These are phyloP conservation scores for Ibidorhyncha struthersii DNA, from an alignment of 2,113 vertebrate genomes.

Conservation along the genomic window DNA sequence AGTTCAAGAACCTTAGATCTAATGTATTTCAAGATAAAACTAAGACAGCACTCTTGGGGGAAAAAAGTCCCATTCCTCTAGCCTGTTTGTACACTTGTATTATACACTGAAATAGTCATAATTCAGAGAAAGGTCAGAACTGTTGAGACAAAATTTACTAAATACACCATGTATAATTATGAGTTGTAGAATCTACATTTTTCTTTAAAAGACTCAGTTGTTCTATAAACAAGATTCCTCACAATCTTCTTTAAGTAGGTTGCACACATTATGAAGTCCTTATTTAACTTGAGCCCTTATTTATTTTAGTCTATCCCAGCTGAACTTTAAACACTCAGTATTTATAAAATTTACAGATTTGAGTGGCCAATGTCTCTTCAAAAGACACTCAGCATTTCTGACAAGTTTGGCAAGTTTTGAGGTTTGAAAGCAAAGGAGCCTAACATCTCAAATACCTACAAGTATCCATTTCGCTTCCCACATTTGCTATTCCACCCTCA, in stretches of 20 bases:
- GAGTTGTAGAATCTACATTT: background rate
- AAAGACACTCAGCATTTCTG: background rate
- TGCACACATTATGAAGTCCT: background rate
- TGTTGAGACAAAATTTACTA: background rate
- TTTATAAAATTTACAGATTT: background rate
- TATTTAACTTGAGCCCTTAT: background rate
- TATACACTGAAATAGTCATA: background rate
- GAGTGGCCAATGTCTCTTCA: background rate
- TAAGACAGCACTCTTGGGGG: accelerated
- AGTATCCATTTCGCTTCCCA: background rate
- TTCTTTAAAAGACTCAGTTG: background rate
- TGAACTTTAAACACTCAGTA: background rate
- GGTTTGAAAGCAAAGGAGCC: background rate
- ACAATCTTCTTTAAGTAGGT: background rate
- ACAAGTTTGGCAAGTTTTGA: background rate
- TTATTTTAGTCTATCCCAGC: background rate
- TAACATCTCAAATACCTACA: background rate
- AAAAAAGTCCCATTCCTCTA: background rate
- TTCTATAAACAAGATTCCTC: background rate
- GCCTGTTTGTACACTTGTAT: background rate
- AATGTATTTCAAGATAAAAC: background rate
- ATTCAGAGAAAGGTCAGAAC: background rate
- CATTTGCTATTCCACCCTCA: background rate
- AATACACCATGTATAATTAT: background rate
- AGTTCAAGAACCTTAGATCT: background rate